Evolutionary conservation across 2,113 vertebrate genomes (phyloP).

Genomic region (Gadus chalcogrammus): DNA sequence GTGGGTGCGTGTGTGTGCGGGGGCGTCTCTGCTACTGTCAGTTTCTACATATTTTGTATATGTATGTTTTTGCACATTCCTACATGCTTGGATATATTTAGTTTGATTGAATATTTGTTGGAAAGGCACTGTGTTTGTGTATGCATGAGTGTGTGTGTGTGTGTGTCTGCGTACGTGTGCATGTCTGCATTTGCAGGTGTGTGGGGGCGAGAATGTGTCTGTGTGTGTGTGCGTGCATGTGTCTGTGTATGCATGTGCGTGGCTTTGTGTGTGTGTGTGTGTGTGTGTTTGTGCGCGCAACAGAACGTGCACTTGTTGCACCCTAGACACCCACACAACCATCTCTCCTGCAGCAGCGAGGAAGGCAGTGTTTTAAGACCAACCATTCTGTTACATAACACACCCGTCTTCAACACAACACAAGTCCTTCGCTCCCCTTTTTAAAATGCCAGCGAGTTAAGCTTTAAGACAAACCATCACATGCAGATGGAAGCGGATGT

Average conservation of each 20-base stretch:
- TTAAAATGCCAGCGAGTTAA: too few species aligned
- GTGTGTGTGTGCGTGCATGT: conserved; percentile 1
- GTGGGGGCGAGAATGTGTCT: conserved; percentile 2
- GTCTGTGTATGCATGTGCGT: not conserved
- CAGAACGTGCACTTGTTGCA: not conserved
- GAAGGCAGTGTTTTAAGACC: not conserved
- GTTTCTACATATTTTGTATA: too few species aligned
- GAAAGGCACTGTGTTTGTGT: too few species aligned
- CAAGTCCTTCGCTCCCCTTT: not conserved
- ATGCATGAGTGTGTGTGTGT: not conserved
- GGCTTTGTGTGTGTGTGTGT: conserved; percentile 6
- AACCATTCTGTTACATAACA: not conserved
- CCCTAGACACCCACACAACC: not conserved
- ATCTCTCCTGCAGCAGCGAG: not conserved
- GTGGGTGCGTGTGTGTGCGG: not conserved
- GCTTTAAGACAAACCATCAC: too few species aligned
- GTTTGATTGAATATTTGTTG: too few species aligned
- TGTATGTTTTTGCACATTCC: too few species aligned
- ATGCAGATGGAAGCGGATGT: too few species aligned
- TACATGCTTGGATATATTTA: too few species aligned
- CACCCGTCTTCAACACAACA: not conserved
- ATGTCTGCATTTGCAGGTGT: not conserved
- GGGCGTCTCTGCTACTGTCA: too few species aligned
- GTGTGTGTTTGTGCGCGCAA: not conserved
- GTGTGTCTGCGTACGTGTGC: not conserved